Evolutionary conservation across 2,797 vertebrate species (phyloP), one percentile per base, ranked within the genome.

Genomic region (Microctenopoma lineatum): DNA sequence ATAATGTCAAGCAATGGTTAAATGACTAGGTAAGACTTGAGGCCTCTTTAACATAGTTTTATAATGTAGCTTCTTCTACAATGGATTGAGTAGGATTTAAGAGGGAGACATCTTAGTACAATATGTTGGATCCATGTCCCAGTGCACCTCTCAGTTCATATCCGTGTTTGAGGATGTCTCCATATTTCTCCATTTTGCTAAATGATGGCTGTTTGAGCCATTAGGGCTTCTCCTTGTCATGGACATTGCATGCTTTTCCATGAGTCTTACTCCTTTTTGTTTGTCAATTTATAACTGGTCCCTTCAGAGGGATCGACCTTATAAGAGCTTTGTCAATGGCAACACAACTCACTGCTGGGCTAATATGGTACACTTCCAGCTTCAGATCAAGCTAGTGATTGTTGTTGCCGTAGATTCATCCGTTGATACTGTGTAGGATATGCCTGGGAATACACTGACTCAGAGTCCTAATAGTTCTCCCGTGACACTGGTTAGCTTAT

Each of bases 381-480:
- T 77, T 67, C 29, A 56, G 77, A 76, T 87, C 81, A 78, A 85
- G 79, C 81, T 84, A 60, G 74, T 79, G 84, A 84, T 76, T 76
- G 85, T 58, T 7, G 78, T 81, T 77, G 86, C 86, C 86, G 84
- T 89, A 81, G 73, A 65, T 85, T 81, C 81, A 81, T 72, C 86
- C 77, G 85, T 84, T 73, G 47, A 92, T 83, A 89, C 90, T 91
- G 89, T 92, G 87, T 89, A 89, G 80, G 80, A 77, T 81, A 73
- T 70, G 65, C 80, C 86, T 82, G 71, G 84, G 81, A 86, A 80
- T 73, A 82, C 67, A 56, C 66, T 58, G 69, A 78, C 44, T 59
- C 52, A 2, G 61, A 68, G 72, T 86, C 82, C 73, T 66, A 65
- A 79, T 86, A 67, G 73, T 79, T 69, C 45, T 81, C 67, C 81